Evolutionary conservation across 2,888 invertebrate genomes (phyloP).

Genomic region (Idaea aversata): DNA sequence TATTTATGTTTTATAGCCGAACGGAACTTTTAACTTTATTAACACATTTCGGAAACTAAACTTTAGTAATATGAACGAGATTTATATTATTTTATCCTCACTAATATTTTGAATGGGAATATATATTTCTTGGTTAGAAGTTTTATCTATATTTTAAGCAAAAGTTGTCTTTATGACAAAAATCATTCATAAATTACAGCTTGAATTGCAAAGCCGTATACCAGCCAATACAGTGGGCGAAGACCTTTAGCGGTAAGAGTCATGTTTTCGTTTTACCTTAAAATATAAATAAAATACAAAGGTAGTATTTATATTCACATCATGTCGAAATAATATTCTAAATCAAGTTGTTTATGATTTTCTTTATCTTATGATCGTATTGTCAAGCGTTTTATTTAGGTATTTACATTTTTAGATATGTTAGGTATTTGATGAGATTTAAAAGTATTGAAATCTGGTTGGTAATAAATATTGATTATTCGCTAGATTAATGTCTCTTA

Average conservation of each 20-base stretch:
- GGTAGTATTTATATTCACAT: too few relatives aligned
- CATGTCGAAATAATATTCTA: not conserved
- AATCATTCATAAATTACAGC: too few relatives aligned
- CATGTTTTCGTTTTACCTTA: too few relatives aligned
- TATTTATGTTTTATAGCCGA: not conserved
- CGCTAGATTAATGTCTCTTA: conserved; percentile 18
- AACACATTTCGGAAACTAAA: not conserved
- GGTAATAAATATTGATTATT: conserved; percentile 19
- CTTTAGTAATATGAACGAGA: not conserved
- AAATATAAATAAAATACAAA: too few relatives aligned
- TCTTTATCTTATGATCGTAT: conserved; percentile 66
- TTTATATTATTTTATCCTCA: not conserved
- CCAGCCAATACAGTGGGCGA: too few relatives aligned
- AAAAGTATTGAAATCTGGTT: conserved; percentile 39
- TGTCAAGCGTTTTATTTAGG: conserved; percentile 78
- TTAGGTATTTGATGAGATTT: conserved; percentile 61
- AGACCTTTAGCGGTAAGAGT: too few relatives aligned
- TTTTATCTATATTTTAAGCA: not conserved
- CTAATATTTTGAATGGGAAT: not conserved
- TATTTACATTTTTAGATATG: conserved; percentile 70
- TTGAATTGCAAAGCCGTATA: too few relatives aligned
- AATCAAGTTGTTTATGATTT: conserved; percentile 14
- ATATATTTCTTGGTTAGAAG: not conserved
- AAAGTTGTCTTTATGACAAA: too few relatives aligned
- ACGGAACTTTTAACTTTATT: not conserved